phyloP scores from a whole-genome alignment of 2,113 vertebrate species.

The Chrysemys picta region DNA sequence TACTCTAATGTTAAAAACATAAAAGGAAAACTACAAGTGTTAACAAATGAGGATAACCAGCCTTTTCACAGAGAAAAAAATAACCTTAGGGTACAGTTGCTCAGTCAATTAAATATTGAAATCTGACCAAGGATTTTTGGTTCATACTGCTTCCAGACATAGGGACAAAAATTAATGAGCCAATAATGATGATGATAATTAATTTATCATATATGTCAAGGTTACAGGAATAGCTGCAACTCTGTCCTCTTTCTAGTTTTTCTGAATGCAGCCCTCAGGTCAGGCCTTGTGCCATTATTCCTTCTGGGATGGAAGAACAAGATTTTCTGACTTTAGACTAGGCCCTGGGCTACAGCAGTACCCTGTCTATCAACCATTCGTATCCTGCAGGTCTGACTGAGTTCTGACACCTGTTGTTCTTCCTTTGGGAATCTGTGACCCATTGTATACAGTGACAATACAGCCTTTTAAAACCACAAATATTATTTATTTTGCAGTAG shows the following conservation, averaged over 20 bases:
- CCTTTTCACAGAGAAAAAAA: not conserved
- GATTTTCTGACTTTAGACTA: not conserved
- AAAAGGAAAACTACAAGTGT: not conserved
- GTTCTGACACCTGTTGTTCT: not conserved
- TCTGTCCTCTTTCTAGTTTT: not conserved
- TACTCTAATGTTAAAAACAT: not conserved
- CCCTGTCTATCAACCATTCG: too few species aligned
- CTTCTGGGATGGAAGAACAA: not conserved
- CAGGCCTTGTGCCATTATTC: not conserved
- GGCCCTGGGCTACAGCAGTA: not conserved
- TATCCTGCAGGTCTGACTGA: not conserved
- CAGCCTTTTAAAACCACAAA: not conserved
- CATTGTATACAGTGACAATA: not conserved
- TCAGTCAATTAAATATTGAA: not conserved
- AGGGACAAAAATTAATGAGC: not conserved
- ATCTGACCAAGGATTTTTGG: not conserved
- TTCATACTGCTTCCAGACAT: not conserved
- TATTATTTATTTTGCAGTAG: not conserved
- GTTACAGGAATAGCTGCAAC: not conserved
- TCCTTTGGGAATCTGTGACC: not conserved
- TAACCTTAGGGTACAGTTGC: not conserved
- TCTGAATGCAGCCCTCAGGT: not conserved
- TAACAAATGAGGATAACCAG: not conserved
- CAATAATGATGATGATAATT: too few species aligned
- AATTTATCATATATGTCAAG: not conserved